Evolutionary conservation across 2,113 vertebrate genomes (phyloP).

Genomic region (Caretta caretta): DNA sequence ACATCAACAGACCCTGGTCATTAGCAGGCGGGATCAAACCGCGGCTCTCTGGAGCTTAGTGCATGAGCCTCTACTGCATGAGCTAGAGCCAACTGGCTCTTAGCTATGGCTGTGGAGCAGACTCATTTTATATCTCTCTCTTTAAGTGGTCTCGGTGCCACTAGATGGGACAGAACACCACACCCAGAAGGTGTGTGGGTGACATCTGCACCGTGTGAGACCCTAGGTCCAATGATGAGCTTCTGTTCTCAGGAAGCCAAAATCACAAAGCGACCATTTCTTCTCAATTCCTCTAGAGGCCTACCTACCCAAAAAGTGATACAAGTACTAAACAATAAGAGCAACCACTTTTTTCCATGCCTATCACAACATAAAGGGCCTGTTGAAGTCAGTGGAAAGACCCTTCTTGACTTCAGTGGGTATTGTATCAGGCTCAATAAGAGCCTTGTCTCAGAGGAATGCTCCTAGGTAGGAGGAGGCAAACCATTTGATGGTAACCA

Average conservation of each 20-base stretch:
- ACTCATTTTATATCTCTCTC: too few species aligned
- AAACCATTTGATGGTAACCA: not conserved
- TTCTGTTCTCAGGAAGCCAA: not conserved
- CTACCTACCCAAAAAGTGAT: not conserved
- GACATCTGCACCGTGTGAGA: not conserved
- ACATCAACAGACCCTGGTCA: too few species aligned
- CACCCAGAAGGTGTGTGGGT: too few species aligned
- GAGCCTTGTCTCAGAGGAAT: not conserved
- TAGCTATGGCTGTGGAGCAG: too few species aligned
- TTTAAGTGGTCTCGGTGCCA: too few species aligned
- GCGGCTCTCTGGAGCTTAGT: too few species aligned
- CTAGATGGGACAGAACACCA: too few species aligned
- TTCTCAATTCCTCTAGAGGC: not conserved
- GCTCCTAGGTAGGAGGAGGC: not conserved
- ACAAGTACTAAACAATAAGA: not conserved
- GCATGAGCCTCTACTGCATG: too few species aligned
- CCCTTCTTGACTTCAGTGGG: not conserved
- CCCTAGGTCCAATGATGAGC: not conserved
- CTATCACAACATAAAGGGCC: not conserved
- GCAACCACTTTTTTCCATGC: not conserved
- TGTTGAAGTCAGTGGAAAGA: fast-evolving
- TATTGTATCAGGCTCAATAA: not conserved
- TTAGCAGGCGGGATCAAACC: too few species aligned
- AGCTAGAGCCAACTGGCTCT: too few species aligned
- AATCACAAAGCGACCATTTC: not conserved